Base-by-base conservation (phyloP, 2,113 vertebrate species). In the Colaptes auratus region DNA sequence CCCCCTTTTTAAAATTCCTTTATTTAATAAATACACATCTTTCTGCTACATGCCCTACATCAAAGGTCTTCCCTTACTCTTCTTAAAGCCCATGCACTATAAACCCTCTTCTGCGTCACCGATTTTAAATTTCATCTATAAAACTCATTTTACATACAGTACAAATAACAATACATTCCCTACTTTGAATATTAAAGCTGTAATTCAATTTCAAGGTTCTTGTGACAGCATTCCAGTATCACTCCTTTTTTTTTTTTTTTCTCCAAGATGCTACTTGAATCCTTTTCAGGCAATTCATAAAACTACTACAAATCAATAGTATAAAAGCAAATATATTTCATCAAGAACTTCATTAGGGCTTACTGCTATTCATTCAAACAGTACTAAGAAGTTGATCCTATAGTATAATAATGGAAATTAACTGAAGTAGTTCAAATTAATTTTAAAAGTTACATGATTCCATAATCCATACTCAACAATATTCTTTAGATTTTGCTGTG, bases 151-250 rank as follows among this genome's bases (percentile, higher is more conserved):
- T 95, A 91, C 91, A 78, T 95, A 95, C 86, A 92, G 88, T 60
- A 96, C 94, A 96, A 95, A 95, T 95, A 97, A 96, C 88, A 97
- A 95, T 93, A 97, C 79, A 90, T 90, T 86, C 71, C 52, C 17
- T 42, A 70, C 77, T 87, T 95, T 94, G 89, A 95, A 95, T 92
- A 93, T 95, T 93, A 88, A 95, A 93, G 88, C 88, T 89, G 76
- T 97, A 95, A 97, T 90, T 97, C 91, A 95, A 71, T 95, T 95
- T 95, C 94, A 97, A 97, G 94, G 95, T 95, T 93, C 93, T 95
- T 96, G 75, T 96, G 95, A 96, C 95, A 94, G 79, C 87, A 89
- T 88, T 91, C 19, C 23, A 82, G 81, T 52, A 91, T 20, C 23
- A 73, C 12, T 9, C 31, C 71, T 52, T 44, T 56, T 61, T 92